These are phyloP conservation scores for Laothoe populi DNA, from an alignment of 2,888 invertebrate genomes.

Conservation along the genomic window DNA sequence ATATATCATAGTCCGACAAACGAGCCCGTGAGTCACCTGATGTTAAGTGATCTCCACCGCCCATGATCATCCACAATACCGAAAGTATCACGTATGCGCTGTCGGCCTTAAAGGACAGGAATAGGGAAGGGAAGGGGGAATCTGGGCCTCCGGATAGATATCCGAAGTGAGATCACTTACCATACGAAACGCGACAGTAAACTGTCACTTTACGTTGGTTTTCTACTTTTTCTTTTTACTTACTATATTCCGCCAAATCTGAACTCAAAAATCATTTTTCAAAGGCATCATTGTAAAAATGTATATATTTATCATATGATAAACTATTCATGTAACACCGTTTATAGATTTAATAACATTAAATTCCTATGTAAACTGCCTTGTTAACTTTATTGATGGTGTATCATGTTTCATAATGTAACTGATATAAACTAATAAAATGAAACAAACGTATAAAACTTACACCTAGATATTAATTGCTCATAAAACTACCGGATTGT, in stretches of 20 bases:
- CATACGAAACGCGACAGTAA: too few relatives aligned
- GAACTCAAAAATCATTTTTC: neutral
- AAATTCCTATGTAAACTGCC: slow-evolving; percentile 18
- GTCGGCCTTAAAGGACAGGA: too few relatives aligned
- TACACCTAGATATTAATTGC: slow-evolving; percentile 18
- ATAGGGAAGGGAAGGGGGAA: too few relatives aligned
- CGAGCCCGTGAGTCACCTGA: too few relatives aligned
- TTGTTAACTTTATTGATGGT: slow-evolving; percentile 24
- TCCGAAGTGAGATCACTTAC: too few relatives aligned
- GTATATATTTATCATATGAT: slow-evolving; percentile 10
- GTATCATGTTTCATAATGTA: slow-evolving; percentile 24
- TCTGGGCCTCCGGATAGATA: too few relatives aligned
- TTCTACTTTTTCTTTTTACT: too few relatives aligned
- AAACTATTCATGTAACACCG: neutral
- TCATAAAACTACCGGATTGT: slow-evolving; percentile 25
- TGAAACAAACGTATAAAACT: slow-evolving; percentile 22
- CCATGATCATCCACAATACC: too few relatives aligned
- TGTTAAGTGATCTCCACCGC: too few relatives aligned
- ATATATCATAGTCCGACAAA: too few relatives aligned
- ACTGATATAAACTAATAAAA: slow-evolving; percentile 25
- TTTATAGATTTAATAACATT: slow-evolving; percentile 20
- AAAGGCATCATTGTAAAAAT: neutral
- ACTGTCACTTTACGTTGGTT: too few relatives aligned
- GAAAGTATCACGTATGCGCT: too few relatives aligned
- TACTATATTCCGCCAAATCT: neutral